Conservation (phyloP, 30 jellyfish, hydroid and myxozoan genomes). For the Cassiopea xamachana region DNA sequence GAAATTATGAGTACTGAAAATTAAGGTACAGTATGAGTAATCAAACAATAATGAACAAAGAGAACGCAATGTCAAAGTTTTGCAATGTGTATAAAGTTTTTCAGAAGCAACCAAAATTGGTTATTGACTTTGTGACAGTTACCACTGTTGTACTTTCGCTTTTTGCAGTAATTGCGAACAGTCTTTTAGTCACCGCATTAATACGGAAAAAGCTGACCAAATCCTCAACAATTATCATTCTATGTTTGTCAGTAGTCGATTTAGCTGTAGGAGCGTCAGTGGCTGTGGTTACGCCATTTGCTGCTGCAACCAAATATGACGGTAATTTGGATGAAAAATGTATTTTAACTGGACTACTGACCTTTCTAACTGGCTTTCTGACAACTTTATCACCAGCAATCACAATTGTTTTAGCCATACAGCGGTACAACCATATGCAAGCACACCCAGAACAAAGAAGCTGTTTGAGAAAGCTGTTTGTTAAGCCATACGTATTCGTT, state of each 20-base stretch:
- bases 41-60: not conserved
- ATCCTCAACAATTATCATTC: not conserved
- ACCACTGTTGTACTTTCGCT: not conserved
- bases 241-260: not conserved
- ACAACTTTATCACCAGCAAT: not conserved
- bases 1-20: too few species aligned
- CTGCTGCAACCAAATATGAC: not conserved
- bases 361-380: not conserved
- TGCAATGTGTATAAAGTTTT: not conserved
- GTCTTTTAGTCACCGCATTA: not conserved
- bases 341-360: not conserved
- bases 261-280: not conserved
- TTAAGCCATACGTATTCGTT: not conserved
- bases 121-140: not conserved
- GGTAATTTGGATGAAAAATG: not conserved
- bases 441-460: constrained; percentile 4
- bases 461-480: not conserved
- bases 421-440: constrained; percentile 30
- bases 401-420: constrained; percentile 10
- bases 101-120: not conserved
- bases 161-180: not conserved
- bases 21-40: not conserved
- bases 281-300: constrained; percentile 5
- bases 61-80: not conserved
- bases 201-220: not conserved